Evolutionary conservation across 2,888 invertebrate species (phyloP).

Genomic region (Drosophila subsilvestris): DNA sequence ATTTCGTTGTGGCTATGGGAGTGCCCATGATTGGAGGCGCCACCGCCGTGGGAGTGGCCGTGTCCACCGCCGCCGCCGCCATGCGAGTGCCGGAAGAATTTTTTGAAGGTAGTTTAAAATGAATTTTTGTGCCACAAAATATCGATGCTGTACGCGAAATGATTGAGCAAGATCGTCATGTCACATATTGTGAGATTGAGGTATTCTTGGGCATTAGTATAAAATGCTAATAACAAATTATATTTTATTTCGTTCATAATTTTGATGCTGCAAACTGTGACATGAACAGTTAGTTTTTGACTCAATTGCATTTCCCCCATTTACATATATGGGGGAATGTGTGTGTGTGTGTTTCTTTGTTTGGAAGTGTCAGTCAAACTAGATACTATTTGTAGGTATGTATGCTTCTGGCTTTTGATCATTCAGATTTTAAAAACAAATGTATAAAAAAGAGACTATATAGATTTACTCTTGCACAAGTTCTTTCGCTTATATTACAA

Average conservation of each 20-base stretch:
- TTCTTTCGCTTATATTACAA: slow-evolving; percentile 63
- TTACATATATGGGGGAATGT: slow-evolving; percentile 32
- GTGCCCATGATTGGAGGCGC: too few relatives aligned
- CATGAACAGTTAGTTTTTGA: slow-evolving; percentile 23
- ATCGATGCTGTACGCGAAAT: too few relatives aligned
- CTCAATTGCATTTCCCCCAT: slow-evolving; percentile 31
- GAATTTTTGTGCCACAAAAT: too few relatives aligned
- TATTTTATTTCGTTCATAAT: slow-evolving; percentile 73
- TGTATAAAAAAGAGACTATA: slow-evolving; percentile 38
- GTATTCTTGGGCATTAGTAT: too few relatives aligned
- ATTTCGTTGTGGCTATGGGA: too few relatives aligned
- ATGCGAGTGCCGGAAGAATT: too few relatives aligned
- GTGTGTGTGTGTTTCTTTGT: slow-evolving; percentile 13
- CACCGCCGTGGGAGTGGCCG: too few relatives aligned
- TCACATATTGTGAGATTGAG: too few relatives aligned
- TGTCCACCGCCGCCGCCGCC: too few relatives aligned
- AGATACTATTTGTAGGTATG: slow-evolving; percentile 35
- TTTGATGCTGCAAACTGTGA: slow-evolving; percentile 55
- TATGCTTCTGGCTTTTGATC: slow-evolving; percentile 55
- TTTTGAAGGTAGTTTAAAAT: too few relatives aligned
- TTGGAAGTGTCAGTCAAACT: slow-evolving; percentile 61
- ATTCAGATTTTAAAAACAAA: slow-evolving; percentile 42
- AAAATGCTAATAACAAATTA: slow-evolving; percentile 69
- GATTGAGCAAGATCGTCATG: too few relatives aligned
- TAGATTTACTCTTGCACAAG: slow-evolving; percentile 57